phyloP scores from a whole-genome alignment of 2,888 invertebrate species.

The Dynastes hyllus region DNA sequence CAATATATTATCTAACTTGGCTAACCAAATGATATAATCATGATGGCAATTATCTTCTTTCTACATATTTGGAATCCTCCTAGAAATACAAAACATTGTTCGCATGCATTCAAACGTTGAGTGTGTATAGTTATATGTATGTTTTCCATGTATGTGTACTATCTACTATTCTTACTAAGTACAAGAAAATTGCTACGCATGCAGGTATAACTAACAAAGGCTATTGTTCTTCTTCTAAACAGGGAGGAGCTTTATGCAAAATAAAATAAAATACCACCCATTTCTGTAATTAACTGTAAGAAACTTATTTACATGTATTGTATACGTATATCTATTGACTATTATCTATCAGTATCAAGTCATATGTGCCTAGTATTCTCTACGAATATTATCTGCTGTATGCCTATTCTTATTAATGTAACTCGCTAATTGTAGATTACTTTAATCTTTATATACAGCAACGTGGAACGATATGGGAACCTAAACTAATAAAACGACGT shows the following conservation, averaged over 20 bases:
- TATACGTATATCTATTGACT: constrained; percentile 29
- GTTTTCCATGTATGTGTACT: neutral
- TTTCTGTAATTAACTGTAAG: constrained; percentile 56
- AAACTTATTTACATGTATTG: constrained; percentile 52
- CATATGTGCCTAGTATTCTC: constrained; percentile 1
- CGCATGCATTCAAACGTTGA: constrained; percentile 10
- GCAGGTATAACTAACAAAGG: constrained; percentile 30
- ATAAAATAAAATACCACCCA: constrained; percentile 57
- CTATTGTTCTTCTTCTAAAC: constrained; percentile 9
- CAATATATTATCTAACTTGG: no score
- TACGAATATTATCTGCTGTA: constrained; percentile 1
- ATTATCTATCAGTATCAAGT: constrained; percentile 6
- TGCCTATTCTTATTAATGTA: neutral
- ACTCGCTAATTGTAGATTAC: neutral
- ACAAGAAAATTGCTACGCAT: constrained; percentile 29
- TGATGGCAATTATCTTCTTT: neutral
- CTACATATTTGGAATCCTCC: neutral
- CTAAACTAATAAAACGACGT: neutral
- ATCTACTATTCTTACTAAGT: constrained; percentile 18
- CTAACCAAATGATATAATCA: no score
- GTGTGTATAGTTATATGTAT: constrained; percentile 13
- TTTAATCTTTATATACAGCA: neutral
- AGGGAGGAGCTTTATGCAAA: constrained; percentile 49
- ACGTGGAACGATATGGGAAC: neutral
- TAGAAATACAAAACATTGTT: constrained; percentile 38